Evolutionary conservation across 1,140 invertebrate species (phyloP).

Genomic region (Drosophila simulans): DNA sequence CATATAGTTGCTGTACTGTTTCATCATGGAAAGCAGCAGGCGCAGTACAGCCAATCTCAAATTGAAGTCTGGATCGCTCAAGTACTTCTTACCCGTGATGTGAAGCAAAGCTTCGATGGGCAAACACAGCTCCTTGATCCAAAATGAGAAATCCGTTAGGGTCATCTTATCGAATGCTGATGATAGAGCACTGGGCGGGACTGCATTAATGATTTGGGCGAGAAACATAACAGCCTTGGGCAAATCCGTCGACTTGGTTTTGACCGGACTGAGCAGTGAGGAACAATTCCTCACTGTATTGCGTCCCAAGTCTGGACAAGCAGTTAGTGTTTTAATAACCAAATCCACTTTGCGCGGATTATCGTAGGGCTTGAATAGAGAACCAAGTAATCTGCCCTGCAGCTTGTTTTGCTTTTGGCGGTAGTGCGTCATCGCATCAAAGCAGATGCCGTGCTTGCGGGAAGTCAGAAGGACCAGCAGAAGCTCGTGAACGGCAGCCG

Average conservation of each 20-base stretch:
- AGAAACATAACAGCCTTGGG: constrained; percentile 45
- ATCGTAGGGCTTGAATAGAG: constrained; percentile 47
- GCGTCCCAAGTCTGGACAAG: constrained; percentile 90
- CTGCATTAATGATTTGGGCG: constrained; percentile 57
- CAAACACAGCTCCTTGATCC: constrained; percentile 78
- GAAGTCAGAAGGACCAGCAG: constrained; percentile 89
- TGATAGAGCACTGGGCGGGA: constrained; percentile 75
- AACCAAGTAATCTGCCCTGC: constrained; percentile 67
- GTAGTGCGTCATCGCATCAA: constrained; percentile 73
- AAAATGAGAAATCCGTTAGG: constrained; percentile 71
- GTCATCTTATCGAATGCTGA: constrained; percentile 73
- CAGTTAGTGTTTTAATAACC: constrained; percentile 88
- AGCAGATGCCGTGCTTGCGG: constrained; percentile 87
- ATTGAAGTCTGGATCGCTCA: constrained; percentile 27
- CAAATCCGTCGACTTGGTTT: constrained; percentile 16
- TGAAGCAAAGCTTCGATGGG: constrained; percentile 66
- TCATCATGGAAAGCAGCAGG: constrained; percentile 75
- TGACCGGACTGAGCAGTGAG: constrained; percentile 43
- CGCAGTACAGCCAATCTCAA: constrained; percentile 48
- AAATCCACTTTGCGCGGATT: constrained; percentile 87
- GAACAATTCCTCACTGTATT: constrained; percentile 85
- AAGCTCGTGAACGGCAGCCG: constrained; percentile 87
- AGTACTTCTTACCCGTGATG: constrained; percentile 45
- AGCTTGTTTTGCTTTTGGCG: constrained; percentile 71
- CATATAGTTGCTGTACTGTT: constrained; percentile 78